Evolutionary conservation across 2,797 vertebrate genomes (phyloP).

Genomic region (Sebastes kiyomatsui): DNA sequence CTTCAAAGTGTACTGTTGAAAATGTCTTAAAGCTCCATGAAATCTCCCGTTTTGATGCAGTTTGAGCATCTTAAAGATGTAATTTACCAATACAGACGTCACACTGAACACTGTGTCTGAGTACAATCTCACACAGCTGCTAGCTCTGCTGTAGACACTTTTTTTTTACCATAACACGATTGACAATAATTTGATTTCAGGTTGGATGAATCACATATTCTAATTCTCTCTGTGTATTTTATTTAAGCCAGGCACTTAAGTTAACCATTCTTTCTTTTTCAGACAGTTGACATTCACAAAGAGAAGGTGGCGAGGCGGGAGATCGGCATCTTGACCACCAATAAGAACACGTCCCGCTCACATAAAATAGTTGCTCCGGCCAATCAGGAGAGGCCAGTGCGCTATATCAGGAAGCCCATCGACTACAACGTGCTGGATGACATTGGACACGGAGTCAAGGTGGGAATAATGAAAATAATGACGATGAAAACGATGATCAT

Average conservation of each 20-base stretch:
- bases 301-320: slow-evolving; percentile 93
- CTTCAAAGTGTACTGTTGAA: background rate
- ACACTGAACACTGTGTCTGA: background rate
- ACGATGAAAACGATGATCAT: background rate
- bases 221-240: background rate
- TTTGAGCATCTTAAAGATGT: background rate
- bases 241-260: background rate
- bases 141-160: background rate
- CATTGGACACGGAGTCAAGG: slow-evolving; percentile 88
- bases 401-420: slow-evolving; percentile 94
- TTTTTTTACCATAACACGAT: background rate
- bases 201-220: background rate
- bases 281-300: slow-evolving; percentile 95
- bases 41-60: background rate
- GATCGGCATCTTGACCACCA: slow-evolving; percentile 93
- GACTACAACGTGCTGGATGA: slow-evolving; percentile 92
- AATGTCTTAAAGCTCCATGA: background rate
- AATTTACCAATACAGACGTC: background rate
- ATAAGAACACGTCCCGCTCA: slow-evolving; percentile 92
- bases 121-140: background rate
- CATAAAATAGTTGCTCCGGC: slow-evolving; percentile 93
- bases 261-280: background rate
- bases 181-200: background rate
- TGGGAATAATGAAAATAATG: background rate
- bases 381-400: slow-evolving; percentile 91